A percentile compares a stretch with the other conserved stretches of the same genome.
phyloP scores from a whole-genome alignment of 2,888 invertebrate species.

The Apotomis capreana region DNA sequence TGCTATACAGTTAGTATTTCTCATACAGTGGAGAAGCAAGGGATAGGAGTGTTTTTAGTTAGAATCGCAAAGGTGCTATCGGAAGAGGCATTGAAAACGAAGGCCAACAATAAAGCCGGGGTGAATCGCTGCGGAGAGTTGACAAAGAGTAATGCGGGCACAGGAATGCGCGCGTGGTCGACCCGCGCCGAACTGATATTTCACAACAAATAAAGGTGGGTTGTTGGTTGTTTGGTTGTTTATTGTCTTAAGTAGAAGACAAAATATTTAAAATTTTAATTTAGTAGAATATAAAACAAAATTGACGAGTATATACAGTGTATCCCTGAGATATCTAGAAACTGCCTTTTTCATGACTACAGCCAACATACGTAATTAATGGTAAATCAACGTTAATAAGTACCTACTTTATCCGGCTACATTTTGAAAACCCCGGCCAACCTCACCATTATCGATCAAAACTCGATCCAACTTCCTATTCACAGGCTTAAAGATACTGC shows the following conservation, averaged over 20 bases:
- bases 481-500: not conserved
- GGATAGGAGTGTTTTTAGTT: not conserved
- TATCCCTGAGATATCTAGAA: no score
- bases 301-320: no score
- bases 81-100: conserved; percentile 19
- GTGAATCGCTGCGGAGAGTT: conserved; percentile 25
- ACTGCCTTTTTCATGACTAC: no score
- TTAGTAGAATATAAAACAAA: no score
- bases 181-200: not conserved
- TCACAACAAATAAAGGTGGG: not conserved
- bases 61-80: conserved; percentile 2
- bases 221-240: not conserved
- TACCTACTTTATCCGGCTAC: no score
- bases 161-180: not conserved
- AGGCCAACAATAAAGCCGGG: conserved; percentile 22
- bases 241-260: no score
- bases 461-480: no score
- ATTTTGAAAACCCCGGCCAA: no score
- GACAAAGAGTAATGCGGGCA: conserved; percentile 26
- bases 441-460: not conserved
- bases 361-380: no score
- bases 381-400: no score
- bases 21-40: not conserved
- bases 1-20: no score
- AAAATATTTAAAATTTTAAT: no score